phyloP scores from a whole-genome alignment of 2,113 vertebrate genomes.

The Dipodomys spectabilis region DNA sequence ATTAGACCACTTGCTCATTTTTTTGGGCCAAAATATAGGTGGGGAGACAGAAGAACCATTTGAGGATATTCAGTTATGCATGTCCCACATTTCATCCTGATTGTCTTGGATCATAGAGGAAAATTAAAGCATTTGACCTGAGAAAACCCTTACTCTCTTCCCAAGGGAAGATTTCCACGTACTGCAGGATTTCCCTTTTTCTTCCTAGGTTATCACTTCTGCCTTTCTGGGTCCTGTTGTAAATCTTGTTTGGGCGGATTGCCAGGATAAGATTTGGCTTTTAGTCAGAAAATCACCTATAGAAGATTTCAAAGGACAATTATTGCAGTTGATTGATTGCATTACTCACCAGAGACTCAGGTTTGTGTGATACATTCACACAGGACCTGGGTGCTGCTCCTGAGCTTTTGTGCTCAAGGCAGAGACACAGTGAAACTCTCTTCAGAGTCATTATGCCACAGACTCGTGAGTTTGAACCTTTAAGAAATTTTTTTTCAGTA shows the following conservation, averaged over 20 bases:
- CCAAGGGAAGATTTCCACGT: slow-evolving; percentile 65
- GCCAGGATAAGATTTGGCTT: slow-evolving; percentile 46
- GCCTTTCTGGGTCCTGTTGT: slow-evolving; percentile 63
- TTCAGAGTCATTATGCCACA: neutral
- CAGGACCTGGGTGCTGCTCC: no score
- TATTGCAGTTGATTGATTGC: neutral
- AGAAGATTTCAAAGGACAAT: slow-evolving; percentile 55
- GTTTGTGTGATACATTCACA: neutral
- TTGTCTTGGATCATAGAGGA: neutral
- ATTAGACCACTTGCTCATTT: neutral
- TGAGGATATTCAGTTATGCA: neutral
- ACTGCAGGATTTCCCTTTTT: slow-evolving; percentile 65
- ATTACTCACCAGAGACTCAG: slow-evolving; percentile 21
- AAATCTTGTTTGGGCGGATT: slow-evolving; percentile 50
- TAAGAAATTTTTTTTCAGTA: neutral
- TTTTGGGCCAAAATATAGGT: neutral
- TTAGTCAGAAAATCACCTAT: slow-evolving; percentile 8
- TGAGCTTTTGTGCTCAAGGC: no score
- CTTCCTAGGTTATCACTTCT: slow-evolving; percentile 40
- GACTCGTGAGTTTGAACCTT: neutral
- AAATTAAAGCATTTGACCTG: slow-evolving; percentile 19
- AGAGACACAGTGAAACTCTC: slow-evolving; percentile 3
- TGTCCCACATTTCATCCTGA: neutral
- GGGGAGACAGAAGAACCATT: neutral
- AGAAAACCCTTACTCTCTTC: neutral